Evolutionary conservation across 2,113 vertebrate species (phyloP), one percentile per base, ranked within the genome.

Genomic region (Planiliza haematocheilus): DNA sequence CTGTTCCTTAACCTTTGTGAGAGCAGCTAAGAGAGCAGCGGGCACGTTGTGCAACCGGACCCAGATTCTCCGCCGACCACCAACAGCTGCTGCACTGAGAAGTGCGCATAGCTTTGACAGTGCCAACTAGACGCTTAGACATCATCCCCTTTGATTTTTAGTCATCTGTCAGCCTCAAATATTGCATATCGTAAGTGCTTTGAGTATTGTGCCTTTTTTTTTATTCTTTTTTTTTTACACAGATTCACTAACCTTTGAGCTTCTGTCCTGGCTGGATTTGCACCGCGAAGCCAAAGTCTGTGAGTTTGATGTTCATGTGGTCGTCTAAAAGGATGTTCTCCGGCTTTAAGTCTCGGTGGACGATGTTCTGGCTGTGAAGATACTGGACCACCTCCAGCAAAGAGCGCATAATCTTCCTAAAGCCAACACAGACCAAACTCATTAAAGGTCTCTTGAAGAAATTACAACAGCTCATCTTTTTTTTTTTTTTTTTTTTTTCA

Each of bases 271-370:
- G 85, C 0, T 79, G 12, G 51, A 95, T 81, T 90, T 99, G 95
- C 75, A 96, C 96, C 37, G 97, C 94, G 56, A 99, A 99, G 64
- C 98, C 98, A 1, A 99, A 99, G 88, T 99, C 98, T 0, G 96
- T 99, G 70, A 99, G 95, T 83, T 97, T 99, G 86, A 99, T 97
- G 90, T 97, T 98, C 96, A 95, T 98, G 74, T 97, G 1, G 0
- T 99, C 98, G 0, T 99, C 97, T 75, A 99, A 75, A 5, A 99
- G 96, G 84, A 99, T 97, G 88, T 99, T 99, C 84, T 99, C 98
- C 0, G 98, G 97, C 92, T 99, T 99, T 65, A 99, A 92, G 81
- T 99, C 97, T n/a, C 97, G 89, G 78, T 99, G 97, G 55, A 99
- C 95, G 0, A 99, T 98, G 93, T 96, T 93, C 84, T 96, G 94